Conservation (phyloP, 1,140 invertebrate genomes). For the Contarinia nasturtii region DNA sequence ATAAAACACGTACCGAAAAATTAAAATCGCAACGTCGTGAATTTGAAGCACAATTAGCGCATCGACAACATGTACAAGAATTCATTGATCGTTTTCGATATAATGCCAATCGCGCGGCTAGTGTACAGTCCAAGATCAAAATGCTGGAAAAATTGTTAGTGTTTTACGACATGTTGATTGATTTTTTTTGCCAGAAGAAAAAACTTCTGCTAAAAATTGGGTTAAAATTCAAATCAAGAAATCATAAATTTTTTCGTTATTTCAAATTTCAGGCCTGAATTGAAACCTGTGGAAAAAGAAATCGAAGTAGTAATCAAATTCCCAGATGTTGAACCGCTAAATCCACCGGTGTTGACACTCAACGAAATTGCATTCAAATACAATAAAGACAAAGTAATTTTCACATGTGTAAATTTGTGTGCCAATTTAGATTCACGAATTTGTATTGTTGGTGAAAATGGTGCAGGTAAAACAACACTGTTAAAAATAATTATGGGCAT, state of each 20-base stretch:
- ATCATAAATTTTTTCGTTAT: too few species aligned
- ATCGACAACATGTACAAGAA: slow-evolving; percentile 89
- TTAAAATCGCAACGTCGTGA: slow-evolving; percentile 91
- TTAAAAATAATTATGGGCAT: slow-evolving; percentile 89
- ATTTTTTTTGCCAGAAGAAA: neutral
- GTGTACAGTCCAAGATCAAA: slow-evolving; percentile 98
- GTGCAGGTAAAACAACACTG: slow-evolving; percentile 91
- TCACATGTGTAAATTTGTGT: slow-evolving; percentile 73
- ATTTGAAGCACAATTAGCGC: slow-evolving; percentile 92
- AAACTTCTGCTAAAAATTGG: too few species aligned
- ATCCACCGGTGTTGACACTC: slow-evolving; percentile 84
- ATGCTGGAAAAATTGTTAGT: slow-evolving; percentile 95
- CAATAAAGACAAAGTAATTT: slow-evolving; percentile 44
- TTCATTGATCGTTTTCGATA: slow-evolving; percentile 98
- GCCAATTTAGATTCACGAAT: slow-evolving; percentile 89
- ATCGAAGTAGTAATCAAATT: slow-evolving; percentile 78
- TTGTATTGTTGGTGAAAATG: slow-evolving; percentile 93
- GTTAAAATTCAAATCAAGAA: too few species aligned
- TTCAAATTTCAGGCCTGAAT: slow-evolving; percentile 84
- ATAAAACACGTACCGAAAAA: slow-evolving; percentile 86
- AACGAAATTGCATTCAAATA: slow-evolving; percentile 91
- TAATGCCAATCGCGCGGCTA: slow-evolving; percentile 94
- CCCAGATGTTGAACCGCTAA: slow-evolving; percentile 79
- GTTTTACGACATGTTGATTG: neutral
- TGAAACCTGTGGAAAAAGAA: slow-evolving; percentile 91